Evolutionary conservation across 2,797 vertebrate species (phyloP).

Genomic region (Luscinia luscinia): DNA sequence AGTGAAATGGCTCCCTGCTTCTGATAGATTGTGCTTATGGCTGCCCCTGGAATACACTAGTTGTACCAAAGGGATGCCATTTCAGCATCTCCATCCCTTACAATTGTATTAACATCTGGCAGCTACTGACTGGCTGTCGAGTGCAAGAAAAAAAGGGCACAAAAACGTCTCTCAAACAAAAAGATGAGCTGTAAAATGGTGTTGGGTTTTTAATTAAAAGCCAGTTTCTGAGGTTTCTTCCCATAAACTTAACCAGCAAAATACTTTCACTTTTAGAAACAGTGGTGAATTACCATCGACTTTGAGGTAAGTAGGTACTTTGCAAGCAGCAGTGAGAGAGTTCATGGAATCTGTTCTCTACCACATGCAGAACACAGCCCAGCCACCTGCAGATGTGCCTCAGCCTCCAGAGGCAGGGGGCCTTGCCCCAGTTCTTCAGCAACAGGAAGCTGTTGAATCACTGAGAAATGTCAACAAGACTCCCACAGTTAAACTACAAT

Average conservation of each 20-base stretch:
- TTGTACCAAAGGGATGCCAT: conserved; percentile 19
- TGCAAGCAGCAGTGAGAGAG: neutral
- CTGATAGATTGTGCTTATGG: neutral
- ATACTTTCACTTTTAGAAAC: neutral
- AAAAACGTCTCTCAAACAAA: neutral
- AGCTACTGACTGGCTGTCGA: neutral
- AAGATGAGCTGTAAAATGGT: neutral
- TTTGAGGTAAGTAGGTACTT: neutral
- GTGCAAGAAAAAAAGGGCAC: neutral
- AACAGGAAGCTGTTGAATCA: neutral
- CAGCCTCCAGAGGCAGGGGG: neutral
- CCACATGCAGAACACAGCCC: neutral
- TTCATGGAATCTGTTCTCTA: neutral
- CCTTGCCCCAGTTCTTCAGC: neutral
- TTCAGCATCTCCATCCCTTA: neutral
- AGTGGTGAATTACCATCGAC: neutral
- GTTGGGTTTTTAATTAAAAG: neutral
- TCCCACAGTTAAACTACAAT: neutral
- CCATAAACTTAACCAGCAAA: neutral
- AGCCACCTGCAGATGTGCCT: neutral
- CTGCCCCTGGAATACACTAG: neutral
- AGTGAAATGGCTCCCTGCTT: conserved; percentile 10
- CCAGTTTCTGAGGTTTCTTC: neutral
- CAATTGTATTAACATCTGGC: conserved; percentile 30
- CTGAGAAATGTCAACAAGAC: neutral